Conservation (phyloP, 1,140 invertebrate genomes). For the Bradynema listronoti region DNA sequence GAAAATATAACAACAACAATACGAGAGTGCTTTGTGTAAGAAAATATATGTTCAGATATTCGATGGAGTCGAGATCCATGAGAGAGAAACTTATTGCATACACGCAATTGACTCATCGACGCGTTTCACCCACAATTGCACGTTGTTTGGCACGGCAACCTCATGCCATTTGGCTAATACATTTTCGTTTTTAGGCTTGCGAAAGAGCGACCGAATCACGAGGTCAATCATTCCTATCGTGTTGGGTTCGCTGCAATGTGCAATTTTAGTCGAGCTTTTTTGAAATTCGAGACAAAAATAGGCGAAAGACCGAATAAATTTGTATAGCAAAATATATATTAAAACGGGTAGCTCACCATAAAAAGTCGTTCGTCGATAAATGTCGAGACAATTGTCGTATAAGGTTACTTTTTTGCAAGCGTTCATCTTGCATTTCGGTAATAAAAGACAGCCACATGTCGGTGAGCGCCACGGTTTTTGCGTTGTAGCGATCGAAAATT, state of each 20-base stretch:
- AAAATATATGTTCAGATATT: too few relatives aligned
- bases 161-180: constrained; percentile 9
- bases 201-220: constrained; percentile 15
- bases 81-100: too few relatives aligned
- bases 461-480: neutral
- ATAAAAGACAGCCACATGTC: constrained; percentile 9
- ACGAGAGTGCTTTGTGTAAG: too few relatives aligned
- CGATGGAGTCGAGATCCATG: too few relatives aligned
- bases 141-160: constrained; percentile 18
- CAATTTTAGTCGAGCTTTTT: neutral
- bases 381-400: neutral
- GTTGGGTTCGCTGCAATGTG: constrained; percentile 15
- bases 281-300: too few relatives aligned
- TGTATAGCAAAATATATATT: too few relatives aligned
- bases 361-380: constrained; percentile 11
- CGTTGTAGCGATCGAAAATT: neutral
- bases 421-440: neutral
- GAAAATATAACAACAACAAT: too few relatives aligned
- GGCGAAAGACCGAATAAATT: too few relatives aligned
- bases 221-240: constrained; percentile 22
- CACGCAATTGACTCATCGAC: constrained; percentile 11
- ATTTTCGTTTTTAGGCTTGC: neutral
- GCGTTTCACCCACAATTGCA: constrained; percentile 22
- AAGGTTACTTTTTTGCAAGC: neutral
- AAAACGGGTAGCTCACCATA: too few relatives aligned